Base-by-base conservation (phyloP, 2,797 vertebrate species). In the Sphenopsis melanotis region DNA sequence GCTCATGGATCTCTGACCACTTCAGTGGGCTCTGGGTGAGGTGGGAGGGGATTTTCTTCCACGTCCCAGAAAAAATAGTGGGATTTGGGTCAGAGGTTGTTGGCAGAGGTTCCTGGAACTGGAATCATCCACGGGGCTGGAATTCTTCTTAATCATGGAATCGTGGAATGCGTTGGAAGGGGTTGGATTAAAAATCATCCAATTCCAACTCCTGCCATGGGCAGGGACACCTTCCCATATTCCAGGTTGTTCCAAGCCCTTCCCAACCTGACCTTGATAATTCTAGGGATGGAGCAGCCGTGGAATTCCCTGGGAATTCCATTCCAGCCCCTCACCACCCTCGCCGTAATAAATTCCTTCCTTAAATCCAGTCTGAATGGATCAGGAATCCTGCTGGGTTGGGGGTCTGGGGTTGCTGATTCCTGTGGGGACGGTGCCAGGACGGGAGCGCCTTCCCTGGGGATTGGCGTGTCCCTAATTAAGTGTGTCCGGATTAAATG, bases 41-140 rank as follows among this genome's bases (percentile, higher is more conserved):
- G 17, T 5, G 0, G 22, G 82, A 50, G 56, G 23, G 26, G 30
- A 41, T 78, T 93, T 91, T 44, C 59, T 49, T 83, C 30, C 37
- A 1, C 24, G 87, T 64, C 49, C 41, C 20, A 15, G 19, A n/a
- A 70, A 90, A 17, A 69, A 21, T 2, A 4, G 19, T 23, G 47
- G 82, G 66, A 77, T 86, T 89, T 77, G 69, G 88, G 36, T 20
- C 8, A 0, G 50, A 49, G 23, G 19, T 49, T 63, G 16, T 46
- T 59, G 32, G 23, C 6, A 10, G 68, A 50, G 53, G 29, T 23
- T 63, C 17, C 50, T 42, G 59, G 34, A 15, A 18, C 30, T 1
- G 0, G 18, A 8, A 59, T 61, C 1, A 0, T 55, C 32, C 44
- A 3, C 0, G 0, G 3, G 4, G 27, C 10, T 11, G 24, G 29